phyloP scores from a whole-genome alignment of 2,113 vertebrate species.

The Canis aureus region DNA sequence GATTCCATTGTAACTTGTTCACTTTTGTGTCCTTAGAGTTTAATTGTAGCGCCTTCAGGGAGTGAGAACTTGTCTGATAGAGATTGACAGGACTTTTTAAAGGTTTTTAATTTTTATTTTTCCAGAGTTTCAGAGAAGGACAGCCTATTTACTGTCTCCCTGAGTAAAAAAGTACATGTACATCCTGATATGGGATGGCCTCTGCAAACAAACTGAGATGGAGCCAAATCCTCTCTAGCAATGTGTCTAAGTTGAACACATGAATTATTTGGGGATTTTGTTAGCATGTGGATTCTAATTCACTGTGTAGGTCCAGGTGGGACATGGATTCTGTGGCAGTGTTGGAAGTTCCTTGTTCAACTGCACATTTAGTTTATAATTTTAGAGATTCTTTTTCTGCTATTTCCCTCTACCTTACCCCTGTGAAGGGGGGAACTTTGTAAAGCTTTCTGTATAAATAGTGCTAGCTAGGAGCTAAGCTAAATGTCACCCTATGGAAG shows the following conservation, averaged over 20 bases:
- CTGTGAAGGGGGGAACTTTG: neutral
- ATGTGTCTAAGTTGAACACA: neutral
- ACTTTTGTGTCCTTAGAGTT: neutral
- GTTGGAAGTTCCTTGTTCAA: neutral
- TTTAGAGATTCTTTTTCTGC: neutral
- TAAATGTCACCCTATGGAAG: neutral
- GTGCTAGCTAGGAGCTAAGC: neutral
- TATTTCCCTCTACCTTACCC: neutral
- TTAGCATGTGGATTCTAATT: neutral
- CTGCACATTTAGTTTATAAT: neutral
- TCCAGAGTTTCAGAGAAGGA: neutral
- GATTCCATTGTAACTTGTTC: neutral
- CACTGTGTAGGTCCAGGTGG: neutral
- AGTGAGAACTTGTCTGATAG: neutral
- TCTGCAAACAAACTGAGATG: neutral
- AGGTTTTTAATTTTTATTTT: neutral
- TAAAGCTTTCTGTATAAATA: neutral
- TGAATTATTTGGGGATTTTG: neutral
- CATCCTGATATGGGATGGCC: neutral
- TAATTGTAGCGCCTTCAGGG: accelerated
- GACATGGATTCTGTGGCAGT: neutral
- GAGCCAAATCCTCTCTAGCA: neutral
- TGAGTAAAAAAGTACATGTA: neutral
- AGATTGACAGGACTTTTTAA: neutral
- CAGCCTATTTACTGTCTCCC: neutral